Conservation (phyloP, 2,888 invertebrate genomes). For the Zaprionus lineosus region DNA sequence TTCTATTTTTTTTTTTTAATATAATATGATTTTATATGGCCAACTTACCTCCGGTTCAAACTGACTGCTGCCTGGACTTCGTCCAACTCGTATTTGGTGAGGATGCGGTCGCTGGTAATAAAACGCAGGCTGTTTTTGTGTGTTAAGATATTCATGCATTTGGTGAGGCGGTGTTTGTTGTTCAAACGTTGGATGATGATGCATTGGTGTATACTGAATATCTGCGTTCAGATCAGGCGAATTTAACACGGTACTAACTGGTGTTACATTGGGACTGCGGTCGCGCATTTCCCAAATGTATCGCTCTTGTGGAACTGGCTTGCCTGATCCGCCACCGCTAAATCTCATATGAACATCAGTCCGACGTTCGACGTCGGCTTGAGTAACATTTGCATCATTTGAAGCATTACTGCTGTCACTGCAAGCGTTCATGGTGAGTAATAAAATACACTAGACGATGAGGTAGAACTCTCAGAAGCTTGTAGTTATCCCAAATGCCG, state of each 20-base stretch:
- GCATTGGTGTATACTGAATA: conserved; percentile 75
- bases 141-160: conserved; percentile 19
- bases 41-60: conserved; percentile 70
- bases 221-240: conserved; percentile 82
- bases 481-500: conserved; percentile 47
- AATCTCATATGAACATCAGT: conserved; percentile 50
- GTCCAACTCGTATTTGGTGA: conserved; percentile 81
- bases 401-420: conserved; percentile 67
- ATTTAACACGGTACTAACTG: conserved; percentile 82
- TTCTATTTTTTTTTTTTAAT: too few species aligned
- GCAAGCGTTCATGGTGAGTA: conserved; percentile 57
- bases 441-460: conserved; percentile 4
- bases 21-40: too few species aligned
- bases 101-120: conserved; percentile 68
- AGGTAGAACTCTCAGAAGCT: conserved; percentile 38
- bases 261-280: conserved; percentile 82
- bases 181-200: conserved; percentile 52
- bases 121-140: conserved; percentile 35
- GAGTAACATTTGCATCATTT: conserved; percentile 50
- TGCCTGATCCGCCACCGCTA: conserved; percentile 24
- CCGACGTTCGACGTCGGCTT: conserved; percentile 8
- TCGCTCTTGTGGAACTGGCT: conserved; percentile 67
- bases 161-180: conserved; percentile 36
- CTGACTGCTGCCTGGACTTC: conserved; percentile 80
- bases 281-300: conserved; percentile 83